Evolutionary conservation across 2,888 invertebrate genomes (phyloP), one percentile per base, ranked within the genome.

Genomic region (Mechanitis mazaeus): DNA sequence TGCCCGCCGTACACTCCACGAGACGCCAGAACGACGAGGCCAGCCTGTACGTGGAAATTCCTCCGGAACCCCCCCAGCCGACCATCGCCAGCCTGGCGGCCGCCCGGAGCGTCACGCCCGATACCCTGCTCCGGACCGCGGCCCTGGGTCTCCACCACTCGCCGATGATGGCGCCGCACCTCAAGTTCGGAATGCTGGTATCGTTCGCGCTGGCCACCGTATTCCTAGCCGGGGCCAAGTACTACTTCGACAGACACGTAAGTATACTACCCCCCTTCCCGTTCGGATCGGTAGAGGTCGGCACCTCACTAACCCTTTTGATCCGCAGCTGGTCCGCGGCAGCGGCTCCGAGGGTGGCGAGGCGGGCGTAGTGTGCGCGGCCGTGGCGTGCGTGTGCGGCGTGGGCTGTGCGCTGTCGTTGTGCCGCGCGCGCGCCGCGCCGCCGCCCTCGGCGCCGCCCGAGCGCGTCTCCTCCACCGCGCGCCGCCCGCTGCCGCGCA

Each of bases 171-270:
- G 91, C 91, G 11, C 90, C 92, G 20, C 93, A 93, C 68, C 81
- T 94, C 56, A 94, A 93, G 81, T 93, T 93, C 75, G 93, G 93
- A 59, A 92, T 95, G 85, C 93, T 94, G 85, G 93, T 94, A 47
- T 93, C 94, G 1, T 92, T 95, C 71, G 93, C 93, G 12, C 79
- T 95, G 55, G 93, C 93, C 1, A 93, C 94, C 0, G 91, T 94
- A 46, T 94, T 94, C 74, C 87, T 95, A 56, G 94, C 93, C 0
- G 93, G 93, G 38, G 93, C 93, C 33, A 95, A 94, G 82, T 94
- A 93, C 78, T 95, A 94, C 75, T 94, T 94, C 65, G 93, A 94
- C 75, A 90, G 92, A 71, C 92, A 93, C 85, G 93, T 92, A 31
- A 73, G 77, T 66, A n/a, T 7, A 20, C 12, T 20, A 20, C 20